Conservation (phyloP, 2,888 invertebrate species). For the Noctua pronuba region DNA sequence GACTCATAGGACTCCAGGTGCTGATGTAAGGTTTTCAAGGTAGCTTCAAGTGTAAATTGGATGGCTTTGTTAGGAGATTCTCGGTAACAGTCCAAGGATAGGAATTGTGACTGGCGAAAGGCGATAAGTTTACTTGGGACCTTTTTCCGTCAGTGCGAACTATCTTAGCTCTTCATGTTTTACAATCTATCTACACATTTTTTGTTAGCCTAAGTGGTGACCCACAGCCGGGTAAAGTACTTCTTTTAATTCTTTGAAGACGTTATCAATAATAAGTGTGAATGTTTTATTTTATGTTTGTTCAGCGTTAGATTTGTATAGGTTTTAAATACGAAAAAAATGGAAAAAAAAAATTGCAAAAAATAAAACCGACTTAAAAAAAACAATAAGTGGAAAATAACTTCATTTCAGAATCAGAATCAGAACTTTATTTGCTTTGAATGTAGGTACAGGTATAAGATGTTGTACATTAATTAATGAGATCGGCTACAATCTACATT, state of each 20-base stretch:
- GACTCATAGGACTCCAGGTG: background rate
- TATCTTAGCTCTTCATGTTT: background rate
- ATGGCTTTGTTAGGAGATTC: slow-evolving; percentile 2
- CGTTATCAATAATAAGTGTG: too few species aligned
- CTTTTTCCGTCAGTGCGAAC: background rate
- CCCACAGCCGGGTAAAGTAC: background rate
- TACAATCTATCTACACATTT: background rate
- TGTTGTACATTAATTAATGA: too few species aligned
- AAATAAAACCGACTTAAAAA: too few species aligned
- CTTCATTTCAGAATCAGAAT: too few species aligned
- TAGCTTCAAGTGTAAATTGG: slow-evolving; percentile 35
- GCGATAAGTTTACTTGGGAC: slow-evolving; percentile 7
- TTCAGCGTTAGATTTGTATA: too few species aligned
- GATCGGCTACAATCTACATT: too few species aligned
- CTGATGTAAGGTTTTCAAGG: slow-evolving; percentile 10
- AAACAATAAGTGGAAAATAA: too few species aligned
- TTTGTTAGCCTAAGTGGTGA: background rate
- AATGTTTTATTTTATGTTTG: too few species aligned
- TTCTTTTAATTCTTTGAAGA: background rate
- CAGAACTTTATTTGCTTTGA: too few species aligned
- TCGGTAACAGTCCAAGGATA: background rate
- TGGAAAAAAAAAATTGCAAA: too few species aligned
- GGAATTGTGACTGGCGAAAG: slow-evolving; percentile 9
- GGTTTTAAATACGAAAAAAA: too few species aligned
- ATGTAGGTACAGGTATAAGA: too few species aligned